Evolutionary conservation across 2,888 invertebrate species (phyloP), one percentile per base, ranked within the genome.

Genomic region (Philaethria dido): DNA sequence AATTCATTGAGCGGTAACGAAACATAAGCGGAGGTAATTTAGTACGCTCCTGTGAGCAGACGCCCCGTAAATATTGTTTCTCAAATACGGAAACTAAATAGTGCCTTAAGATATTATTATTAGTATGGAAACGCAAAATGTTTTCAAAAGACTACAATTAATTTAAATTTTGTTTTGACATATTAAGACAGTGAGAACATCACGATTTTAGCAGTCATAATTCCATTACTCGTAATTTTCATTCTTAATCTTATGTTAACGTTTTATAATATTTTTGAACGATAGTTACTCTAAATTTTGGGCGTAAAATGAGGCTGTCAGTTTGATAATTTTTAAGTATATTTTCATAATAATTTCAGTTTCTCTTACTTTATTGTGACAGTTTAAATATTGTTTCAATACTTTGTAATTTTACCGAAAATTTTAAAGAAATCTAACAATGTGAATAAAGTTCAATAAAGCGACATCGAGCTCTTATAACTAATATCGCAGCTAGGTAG

Each of bases 1-100:
- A 57, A 42, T 57, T 3, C n/a, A 57, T 42, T 42, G 39, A n/a
- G 39, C 42, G n/a, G n/a, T 57, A 42, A 4, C n/a, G 22, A 57
- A 22, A 39, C 20, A 60, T 45, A 18, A 45, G 3, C 22, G 5
- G 25, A 13, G 14, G 9, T 45, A 45, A 60, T 33, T 45, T 33
- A 60, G 45, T 33, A 22, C 20, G 18, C 59, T 16, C 44, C 59
- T 44, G 25, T 25, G 13, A 44, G 44, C 33, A 16, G 29, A 60
- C 33, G 29, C 16, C 16, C 14, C 18, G 6, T 47, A 18, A 60
- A 60, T 60, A 47, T 60, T 60, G 60, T 45, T 14, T 29, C 16
- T 44, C 25, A 45, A 45, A 60, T 18, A 60, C 60, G 29, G 59
- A 60, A 59, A 25, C 59, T 25, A 18, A 60, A 45, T 29, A 45